Evolutionary conservation across 2,888 invertebrate species (phyloP).

Genomic region (Drosophila paramelanica): DNA sequence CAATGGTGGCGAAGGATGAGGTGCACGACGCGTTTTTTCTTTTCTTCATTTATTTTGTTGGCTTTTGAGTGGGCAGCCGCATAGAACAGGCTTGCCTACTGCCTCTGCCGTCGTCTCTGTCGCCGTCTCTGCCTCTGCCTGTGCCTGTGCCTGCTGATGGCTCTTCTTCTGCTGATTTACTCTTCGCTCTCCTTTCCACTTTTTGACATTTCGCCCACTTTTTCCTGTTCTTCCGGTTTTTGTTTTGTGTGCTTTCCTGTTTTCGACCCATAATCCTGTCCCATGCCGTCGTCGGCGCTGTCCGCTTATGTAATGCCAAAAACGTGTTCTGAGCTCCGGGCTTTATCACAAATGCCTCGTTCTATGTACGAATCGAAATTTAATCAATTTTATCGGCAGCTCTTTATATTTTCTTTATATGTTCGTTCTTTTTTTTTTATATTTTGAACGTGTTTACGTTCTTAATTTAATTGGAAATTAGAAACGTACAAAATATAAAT

Average conservation of each 20-base stretch:
- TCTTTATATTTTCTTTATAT: background rate
- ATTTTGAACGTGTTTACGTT: background rate
- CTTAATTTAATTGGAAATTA: background rate
- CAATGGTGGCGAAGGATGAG: constrained; percentile 19
- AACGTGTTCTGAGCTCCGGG: constrained; percentile 70
- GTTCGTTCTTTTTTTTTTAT: too few species aligned
- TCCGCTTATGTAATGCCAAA: constrained; percentile 72
- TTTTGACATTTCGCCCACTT: constrained; percentile 82
- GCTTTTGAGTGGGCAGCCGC: constrained; percentile 53
- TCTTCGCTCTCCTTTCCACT: constrained; percentile 57
- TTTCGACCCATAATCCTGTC: constrained; percentile 78
- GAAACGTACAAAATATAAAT: background rate
- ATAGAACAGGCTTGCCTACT: constrained; percentile 56
- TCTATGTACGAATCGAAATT: constrained; percentile 64
- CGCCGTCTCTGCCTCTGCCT: background rate
- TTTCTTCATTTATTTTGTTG: constrained; percentile 1
- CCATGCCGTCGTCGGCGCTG: constrained; percentile 37
- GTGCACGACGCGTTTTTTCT: constrained; percentile 22
- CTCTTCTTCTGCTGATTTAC: constrained; percentile 20
- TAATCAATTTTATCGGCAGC: constrained; percentile 45
- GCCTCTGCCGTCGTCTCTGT: background rate
- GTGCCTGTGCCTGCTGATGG: background rate
- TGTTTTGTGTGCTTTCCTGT: constrained; percentile 79
- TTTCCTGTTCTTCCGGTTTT: constrained; percentile 82
- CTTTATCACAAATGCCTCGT: constrained; percentile 71